These are phyloP conservation scores for Drosophila maculinotata DNA, from an alignment of 2,888 invertebrate species.

Conservation along the genomic window DNA sequence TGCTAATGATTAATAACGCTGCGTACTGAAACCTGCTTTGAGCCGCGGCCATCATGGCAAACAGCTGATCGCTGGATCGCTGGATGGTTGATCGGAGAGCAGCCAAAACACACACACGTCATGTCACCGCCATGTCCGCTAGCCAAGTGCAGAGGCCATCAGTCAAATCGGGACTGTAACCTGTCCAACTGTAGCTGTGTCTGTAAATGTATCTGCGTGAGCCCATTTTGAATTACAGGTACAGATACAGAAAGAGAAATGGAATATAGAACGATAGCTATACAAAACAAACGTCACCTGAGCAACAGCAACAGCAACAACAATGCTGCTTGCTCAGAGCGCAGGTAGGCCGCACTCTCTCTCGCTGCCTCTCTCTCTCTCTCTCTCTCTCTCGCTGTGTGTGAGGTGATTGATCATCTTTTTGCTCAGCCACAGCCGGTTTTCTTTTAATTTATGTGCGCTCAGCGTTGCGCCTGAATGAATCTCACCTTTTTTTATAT, in stretches of 20 bases:
- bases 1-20: slow-evolving; percentile 71
- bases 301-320: slow-evolving; percentile 4
- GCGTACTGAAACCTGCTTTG: slow-evolving; percentile 69
- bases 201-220: slow-evolving; percentile 25
- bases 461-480: slow-evolving; percentile 64
- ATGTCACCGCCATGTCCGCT: slow-evolving; percentile 63
- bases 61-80: slow-evolving; percentile 66
- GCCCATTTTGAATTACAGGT: slow-evolving; percentile 79
- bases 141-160: slow-evolving; percentile 62
- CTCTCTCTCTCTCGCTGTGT: slow-evolving; percentile 15
- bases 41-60: slow-evolving; percentile 76
- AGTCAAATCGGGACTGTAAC: slow-evolving; percentile 34
- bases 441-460: slow-evolving; percentile 71
- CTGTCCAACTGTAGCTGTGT: slow-evolving; percentile 21
- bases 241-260: slow-evolving; percentile 33
- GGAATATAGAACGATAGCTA: slow-evolving; percentile 28
- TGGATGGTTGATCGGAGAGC: neutral
- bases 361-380: slow-evolving; percentile 18
- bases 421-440: slow-evolving; percentile 74
- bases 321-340: slow-evolving; percentile 39
- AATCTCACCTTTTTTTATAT: slow-evolving; percentile 69
- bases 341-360: slow-evolving; percentile 44
- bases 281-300: slow-evolving; percentile 22
- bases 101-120: slow-evolving; percentile 48
- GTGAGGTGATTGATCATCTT: slow-evolving; percentile 74